Base-by-base conservation (phyloP, 2,113 vertebrate species). In the Struthio camelus region DNA sequence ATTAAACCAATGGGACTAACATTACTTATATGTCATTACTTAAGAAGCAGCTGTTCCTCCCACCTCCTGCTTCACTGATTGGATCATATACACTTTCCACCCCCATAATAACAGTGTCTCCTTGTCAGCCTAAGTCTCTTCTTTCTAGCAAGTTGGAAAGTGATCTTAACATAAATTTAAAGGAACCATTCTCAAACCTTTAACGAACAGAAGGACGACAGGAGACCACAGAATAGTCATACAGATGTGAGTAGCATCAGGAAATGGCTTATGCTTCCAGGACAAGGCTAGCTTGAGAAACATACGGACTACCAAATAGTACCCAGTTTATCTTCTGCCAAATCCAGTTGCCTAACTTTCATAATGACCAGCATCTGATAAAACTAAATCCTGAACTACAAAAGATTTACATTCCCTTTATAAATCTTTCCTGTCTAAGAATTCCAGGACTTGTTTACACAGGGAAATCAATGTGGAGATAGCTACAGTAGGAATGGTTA, bases 1-100 rank as follows among this genome's bases (percentile, higher is more conserved):
- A 96, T 87, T 72, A 96, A 95, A 90, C 91, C 88, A 95, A 82
- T 79, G 89, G 86, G 90, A 92, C 92, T 94, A 90, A 95, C 95
- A 83, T 59, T 86, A 70, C 92, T 93, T 89, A 79, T 46, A 80
- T 85, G 93, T 56, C 79, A 91, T 75, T 91, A 89, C 87, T 95
- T 89, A 56, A 95, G 93, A 86, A 88, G 87, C 81, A 96, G 80
- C 90, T 93, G 90, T 92, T 96, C 73, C 80, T 93, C 69, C 92
- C 77, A 80, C 80, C 69, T 78, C 64, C 6, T 1, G 56, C 82
- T 72, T 77, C 65, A 48, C 54, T 89, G 58, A 89, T 71, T 91
- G 78, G 85, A 64, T 51, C 50, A 6, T 76, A 77, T 62, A 46
- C 48, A 23, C 69, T 87, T 94, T 89, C 81, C 82, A 90, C 72